A percentile compares a stretch with the other conserved stretches of the same genome.
Evolutionary conservation across 2,113 vertebrate genomes (phyloP).

Genomic region (Melanocharis versteri): DNA sequence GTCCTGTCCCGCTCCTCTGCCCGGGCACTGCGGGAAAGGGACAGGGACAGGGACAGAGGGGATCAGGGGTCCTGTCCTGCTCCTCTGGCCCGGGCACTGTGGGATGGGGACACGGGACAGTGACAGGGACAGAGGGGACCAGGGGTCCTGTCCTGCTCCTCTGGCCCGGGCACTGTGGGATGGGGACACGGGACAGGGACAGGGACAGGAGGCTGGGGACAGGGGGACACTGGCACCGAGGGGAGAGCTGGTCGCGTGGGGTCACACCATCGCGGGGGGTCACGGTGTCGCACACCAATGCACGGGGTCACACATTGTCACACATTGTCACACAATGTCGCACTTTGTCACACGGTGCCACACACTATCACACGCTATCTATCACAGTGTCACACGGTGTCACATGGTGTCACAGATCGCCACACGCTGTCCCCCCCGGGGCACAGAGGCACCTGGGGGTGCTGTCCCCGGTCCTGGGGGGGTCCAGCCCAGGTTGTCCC

Average conservation of each 20-base stretch:
- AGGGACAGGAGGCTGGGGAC: not conserved
- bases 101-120: not conserved
- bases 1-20: too few species aligned
- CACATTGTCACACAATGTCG: accelerated
- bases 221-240: not conserved
- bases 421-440: not conserved
- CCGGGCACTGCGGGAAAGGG: not conserved
- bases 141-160: too few species aligned
- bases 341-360: not conserved
- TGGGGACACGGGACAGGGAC: not conserved
- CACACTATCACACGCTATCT: not conserved
- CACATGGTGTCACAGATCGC: not conserved
- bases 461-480: not conserved
- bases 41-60: not conserved
- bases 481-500: not conserved
- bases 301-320: not conserved
- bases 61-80: not conserved
- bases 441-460: not conserved
- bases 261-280: not conserved
- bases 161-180: not conserved
- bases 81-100: not conserved
- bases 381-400: not conserved
- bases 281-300: too few species aligned
- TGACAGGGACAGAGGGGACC: not conserved
- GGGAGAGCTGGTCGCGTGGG: not conserved